Evolutionary conservation across 2,888 invertebrate species (phyloP).

Genomic region (Chrysolina americana): DNA sequence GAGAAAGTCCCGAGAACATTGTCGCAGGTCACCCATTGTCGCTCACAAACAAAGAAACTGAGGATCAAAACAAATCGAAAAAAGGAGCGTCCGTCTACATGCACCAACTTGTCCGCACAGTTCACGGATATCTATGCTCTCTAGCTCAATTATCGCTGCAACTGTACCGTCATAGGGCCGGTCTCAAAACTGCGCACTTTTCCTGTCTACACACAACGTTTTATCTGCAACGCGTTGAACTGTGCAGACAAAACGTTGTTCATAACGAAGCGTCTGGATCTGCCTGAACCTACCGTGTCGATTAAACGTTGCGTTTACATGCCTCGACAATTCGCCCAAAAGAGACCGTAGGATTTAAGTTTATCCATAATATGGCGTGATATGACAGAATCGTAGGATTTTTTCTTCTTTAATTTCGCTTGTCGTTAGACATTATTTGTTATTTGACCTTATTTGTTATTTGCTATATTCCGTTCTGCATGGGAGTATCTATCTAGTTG

Average conservation of each 20-base stretch:
- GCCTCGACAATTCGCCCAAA: too few species aligned
- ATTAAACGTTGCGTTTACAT: too few species aligned
- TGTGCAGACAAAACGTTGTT: slow-evolving; percentile 5
- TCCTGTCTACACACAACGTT: slow-evolving; percentile 3
- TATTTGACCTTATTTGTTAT: too few species aligned
- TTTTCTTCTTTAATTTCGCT: too few species aligned
- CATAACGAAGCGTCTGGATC: slow-evolving; percentile 3
- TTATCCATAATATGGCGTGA: too few species aligned
- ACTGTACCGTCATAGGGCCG: neutral
- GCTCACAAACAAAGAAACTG: neutral
- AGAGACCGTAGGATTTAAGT: too few species aligned
- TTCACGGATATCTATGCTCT: neutral
- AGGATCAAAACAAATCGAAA: slow-evolving; percentile 17
- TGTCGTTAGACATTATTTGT: too few species aligned
- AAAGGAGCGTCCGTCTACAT: slow-evolving; percentile 19
- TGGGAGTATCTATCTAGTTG: too few species aligned
- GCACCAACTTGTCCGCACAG: slow-evolving; percentile 6
- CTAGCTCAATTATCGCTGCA: neutral
- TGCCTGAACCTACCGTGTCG: too few species aligned
- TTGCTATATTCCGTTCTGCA: too few species aligned
- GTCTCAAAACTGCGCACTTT: neutral
- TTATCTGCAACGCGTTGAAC: slow-evolving; percentile 4
- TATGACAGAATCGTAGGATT: too few species aligned
- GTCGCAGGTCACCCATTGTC: slow-evolving; percentile 22
- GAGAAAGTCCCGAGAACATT: slow-evolving; percentile 30